Evolutionary conservation across 2,113 vertebrate species (phyloP), one percentile per base, ranked within the genome.

Genomic region (Pterocles gutturalis): DNA sequence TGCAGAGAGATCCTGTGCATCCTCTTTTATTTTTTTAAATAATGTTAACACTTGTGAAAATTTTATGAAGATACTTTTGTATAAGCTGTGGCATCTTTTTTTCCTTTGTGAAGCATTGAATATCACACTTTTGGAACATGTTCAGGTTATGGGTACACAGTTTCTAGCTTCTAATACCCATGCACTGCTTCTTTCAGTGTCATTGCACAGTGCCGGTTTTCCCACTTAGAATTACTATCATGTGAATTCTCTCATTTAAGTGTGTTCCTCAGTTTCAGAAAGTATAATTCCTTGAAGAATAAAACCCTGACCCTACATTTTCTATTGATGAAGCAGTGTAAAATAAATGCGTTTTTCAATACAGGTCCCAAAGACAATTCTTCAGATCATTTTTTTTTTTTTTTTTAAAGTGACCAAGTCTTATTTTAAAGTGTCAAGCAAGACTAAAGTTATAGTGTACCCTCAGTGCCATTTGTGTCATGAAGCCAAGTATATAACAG

Each of bases 41-140:
- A 98, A 99, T 98, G 98, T 99, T 98, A 98, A 98, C 98, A 98
- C 98, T 99, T 99, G 98, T 99, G 99, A 99, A 98, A 98, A 99
- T 99, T 99, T 99, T 99, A 98, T 99, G 98, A 98, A 98, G 96
- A 97, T 97, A 98, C 98, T 98, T 99, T 98, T 98, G 98, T 99
- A 99, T 98, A 98, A 99, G 98, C 99, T 99, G 98, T 99, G 99
- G 98, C 98, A 98, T 99, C 98, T 98, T 98, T 97, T 97, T 98
- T 98, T 97, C 94, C 98, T 97, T 98, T 98, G 97, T 98, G 97
- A 98, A 98, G 96, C 98, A 94, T 98, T 98, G 97, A 98, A 98
- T 98, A 98, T 98, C 98, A 97, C 98, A 97, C 96, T 98, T 92
- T 97, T 95, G 97, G 98, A 98, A 98, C 98, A 97, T 98, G 98